These are phyloP conservation scores for Drosophila paranaensis DNA, from an alignment of 2,888 invertebrate genomes.

Conservation along the genomic window DNA sequence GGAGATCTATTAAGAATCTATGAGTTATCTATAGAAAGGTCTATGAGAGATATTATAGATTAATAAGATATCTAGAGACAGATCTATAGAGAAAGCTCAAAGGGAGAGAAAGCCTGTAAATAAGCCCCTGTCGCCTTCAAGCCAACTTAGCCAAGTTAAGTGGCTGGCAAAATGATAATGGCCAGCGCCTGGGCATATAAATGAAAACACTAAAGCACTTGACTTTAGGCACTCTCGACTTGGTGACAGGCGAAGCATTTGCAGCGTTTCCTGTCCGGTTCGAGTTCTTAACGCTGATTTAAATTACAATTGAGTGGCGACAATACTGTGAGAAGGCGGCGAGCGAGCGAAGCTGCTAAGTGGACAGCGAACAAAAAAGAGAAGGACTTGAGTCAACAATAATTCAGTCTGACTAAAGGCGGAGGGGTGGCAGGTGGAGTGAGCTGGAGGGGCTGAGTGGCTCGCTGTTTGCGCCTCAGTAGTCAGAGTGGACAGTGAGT, in stretches of 20 bases:
- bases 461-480: constrained; percentile 48
- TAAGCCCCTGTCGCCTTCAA: neutral
- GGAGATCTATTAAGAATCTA: no score
- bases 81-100: no score
- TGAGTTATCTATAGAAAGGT: no score
- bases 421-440: neutral
- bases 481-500: constrained; percentile 67
- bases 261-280: constrained; percentile 47
- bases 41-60: no score
- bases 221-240: constrained; percentile 29
- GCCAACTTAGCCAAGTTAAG: neutral
- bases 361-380: constrained; percentile 40
- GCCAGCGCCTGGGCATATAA: constrained; percentile 3
- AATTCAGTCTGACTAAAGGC: constrained; percentile 56
- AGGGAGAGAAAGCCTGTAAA: neutral
- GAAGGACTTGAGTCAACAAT: constrained; percentile 77
- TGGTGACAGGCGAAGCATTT: constrained; percentile 52
- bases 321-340: constrained; percentile 62
- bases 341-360: constrained; percentile 51
- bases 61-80: no score
- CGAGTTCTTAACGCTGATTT: constrained; percentile 60
- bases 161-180: neutral
- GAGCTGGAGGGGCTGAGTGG: constrained; percentile 9
- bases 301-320: constrained; percentile 80
- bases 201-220: constrained; percentile 21